Percentiles rank a stretch among this genome's conserved stretches.
These are phyloP conservation scores for Pantherophis alleghaniensis DNA, from an alignment of 2,797 vertebrate genomes.

Conservation along the genomic window DNA sequence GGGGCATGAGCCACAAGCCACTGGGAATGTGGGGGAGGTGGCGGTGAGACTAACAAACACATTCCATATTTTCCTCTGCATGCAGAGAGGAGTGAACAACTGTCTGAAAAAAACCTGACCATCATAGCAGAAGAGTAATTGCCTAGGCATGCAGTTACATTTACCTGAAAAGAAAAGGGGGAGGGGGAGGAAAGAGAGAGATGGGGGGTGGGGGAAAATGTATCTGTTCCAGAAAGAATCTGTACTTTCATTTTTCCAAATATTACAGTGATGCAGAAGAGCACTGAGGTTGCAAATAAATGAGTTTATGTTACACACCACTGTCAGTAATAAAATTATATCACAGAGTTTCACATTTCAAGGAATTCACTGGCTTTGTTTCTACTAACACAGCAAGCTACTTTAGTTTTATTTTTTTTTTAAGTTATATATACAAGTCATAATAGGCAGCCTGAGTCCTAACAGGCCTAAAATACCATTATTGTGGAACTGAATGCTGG, in stretches of 20 bases:
- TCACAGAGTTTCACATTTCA: constrained; percentile 26
- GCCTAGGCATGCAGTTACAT: background rate
- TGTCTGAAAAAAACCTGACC: background rate
- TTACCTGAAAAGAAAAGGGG: background rate
- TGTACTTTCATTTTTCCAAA: background rate
- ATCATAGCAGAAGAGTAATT: background rate
- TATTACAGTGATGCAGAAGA: background rate
- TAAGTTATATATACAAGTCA: background rate
- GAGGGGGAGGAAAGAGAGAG: background rate
- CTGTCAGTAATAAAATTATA: constrained; percentile 41
- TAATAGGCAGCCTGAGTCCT: background rate
- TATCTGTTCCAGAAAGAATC: background rate
- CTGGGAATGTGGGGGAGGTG: background rate
- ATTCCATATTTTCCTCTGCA: background rate
- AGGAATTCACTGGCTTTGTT: constrained; percentile 22
- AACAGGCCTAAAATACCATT: background rate
- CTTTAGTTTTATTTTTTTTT: background rate
- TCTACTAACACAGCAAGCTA: constrained; percentile 12
- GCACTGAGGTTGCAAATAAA: background rate
- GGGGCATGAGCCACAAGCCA: too few relatives aligned
- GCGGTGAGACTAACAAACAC: background rate
- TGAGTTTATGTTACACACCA: background rate
- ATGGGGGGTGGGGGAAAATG: background rate
- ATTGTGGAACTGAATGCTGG: background rate
- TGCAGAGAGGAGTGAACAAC: background rate